These are phyloP conservation scores for Tonatia bakeri DNA, from an alignment of 2,113 vertebrate species.

Conservation along the genomic window DNA sequence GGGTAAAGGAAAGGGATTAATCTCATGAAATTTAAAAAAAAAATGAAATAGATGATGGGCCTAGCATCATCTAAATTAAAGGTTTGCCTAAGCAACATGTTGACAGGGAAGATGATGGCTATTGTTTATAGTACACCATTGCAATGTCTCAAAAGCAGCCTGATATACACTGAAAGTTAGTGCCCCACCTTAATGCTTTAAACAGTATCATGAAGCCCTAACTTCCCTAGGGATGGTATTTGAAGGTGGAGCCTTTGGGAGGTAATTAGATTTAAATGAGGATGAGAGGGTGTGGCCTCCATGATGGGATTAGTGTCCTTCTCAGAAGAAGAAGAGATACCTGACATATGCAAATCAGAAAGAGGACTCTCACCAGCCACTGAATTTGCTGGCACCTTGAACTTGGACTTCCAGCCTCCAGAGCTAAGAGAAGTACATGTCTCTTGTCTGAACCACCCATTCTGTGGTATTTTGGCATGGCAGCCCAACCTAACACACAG, in stretches of 20 bases:
- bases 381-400: not conserved
- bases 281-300: not conserved
- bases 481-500: not conserved
- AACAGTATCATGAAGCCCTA: not conserved
- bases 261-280: not conserved
- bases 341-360: not conserved
- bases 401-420: not conserved
- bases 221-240: not conserved
- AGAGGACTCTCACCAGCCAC: not conserved
- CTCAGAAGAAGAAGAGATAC: not conserved
- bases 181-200: not conserved
- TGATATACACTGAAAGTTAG: not conserved
- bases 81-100: fast-evolving
- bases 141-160: not conserved
- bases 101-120: not conserved
- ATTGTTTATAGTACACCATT: fast-evolving
- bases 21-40: not conserved
- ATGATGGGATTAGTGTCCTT: not conserved
- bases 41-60: not conserved
- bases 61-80: not conserved
- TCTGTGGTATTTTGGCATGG: not conserved
- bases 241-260: not conserved
- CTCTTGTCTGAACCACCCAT: not conserved
- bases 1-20: not conserved
- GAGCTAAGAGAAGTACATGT: not conserved